Evolutionary conservation across 64 coral and sea anemone species (phyloP).

Genomic region (Pocillopora verrucosa): DNA sequence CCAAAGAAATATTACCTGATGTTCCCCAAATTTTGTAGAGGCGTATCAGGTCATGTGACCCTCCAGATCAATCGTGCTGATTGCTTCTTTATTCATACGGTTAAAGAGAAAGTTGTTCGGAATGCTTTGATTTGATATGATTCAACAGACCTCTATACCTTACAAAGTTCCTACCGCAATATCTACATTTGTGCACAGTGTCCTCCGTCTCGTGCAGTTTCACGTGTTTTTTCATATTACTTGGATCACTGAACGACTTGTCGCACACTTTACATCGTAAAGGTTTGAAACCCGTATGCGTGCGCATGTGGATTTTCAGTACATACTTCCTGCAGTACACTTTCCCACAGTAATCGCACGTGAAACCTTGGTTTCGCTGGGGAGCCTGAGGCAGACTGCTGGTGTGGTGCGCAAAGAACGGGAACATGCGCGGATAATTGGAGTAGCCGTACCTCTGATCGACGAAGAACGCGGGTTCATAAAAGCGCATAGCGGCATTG

Average conservation of each 20-base stretch:
- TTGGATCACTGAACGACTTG: constrained; percentile 98
- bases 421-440: background rate
- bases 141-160: constrained; percentile 85
- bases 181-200: constrained; percentile 89
- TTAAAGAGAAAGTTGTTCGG: background rate
- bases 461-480: constrained; percentile 11
- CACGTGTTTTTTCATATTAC: constrained; percentile 99
- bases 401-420: background rate
- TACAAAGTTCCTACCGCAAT: constrained; percentile 92
- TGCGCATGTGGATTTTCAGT: constrained; percentile 98
- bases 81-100: background rate
- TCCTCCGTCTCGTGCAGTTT: constrained; percentile 91
- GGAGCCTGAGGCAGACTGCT: background rate
- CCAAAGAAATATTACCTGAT: no score
- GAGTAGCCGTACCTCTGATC: constrained; percentile 4
- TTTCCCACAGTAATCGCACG: constrained; percentile 95
- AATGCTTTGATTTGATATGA: constrained; percentile 97
- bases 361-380: constrained; percentile 66
- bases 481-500: background rate
- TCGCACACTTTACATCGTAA: constrained; percentile 94
- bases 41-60: no score
- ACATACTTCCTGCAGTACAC: constrained; percentile 97
- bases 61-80: no score
- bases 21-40: no score
- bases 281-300: constrained; percentile 97